Evolutionary conservation across 2,888 invertebrate species (phyloP).

Genomic region (Strigamia maritima): DNA sequence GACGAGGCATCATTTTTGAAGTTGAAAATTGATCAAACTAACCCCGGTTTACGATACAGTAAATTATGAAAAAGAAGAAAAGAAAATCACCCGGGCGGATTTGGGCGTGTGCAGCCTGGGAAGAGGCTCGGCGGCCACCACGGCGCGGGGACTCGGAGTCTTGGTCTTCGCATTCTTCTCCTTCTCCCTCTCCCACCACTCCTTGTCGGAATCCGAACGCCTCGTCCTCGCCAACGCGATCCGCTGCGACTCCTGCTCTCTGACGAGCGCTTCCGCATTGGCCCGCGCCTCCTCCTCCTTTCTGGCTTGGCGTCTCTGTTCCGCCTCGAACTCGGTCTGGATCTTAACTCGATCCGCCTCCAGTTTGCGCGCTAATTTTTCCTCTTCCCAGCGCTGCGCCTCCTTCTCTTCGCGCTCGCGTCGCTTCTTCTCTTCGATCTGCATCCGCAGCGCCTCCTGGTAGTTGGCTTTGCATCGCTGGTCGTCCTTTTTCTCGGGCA

Average conservation of each 20-base stretch:
- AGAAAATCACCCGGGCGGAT: too few relatives aligned
- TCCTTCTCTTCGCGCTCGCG: conserved; percentile 41
- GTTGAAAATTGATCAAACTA: too few relatives aligned
- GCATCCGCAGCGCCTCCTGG: conserved; percentile 38
- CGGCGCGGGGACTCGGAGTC: background rate
- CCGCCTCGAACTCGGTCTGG: conserved; percentile 40
- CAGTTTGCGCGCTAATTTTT: conserved; percentile 30
- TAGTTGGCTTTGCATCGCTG: background rate
- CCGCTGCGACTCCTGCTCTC: conserved; percentile 35
- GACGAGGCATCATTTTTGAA: too few relatives aligned
- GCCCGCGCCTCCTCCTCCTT: conserved; percentile 40
- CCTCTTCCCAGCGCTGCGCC: conserved; percentile 39
- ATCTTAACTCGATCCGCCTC: conserved; percentile 40
- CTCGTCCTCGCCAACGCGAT: conserved; percentile 21
- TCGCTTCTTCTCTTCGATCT: conserved; percentile 41
- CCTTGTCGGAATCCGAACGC: conserved; percentile 22
- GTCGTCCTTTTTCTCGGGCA: conserved; percentile 14
- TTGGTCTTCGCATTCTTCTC: background rate
- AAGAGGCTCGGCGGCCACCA: too few relatives aligned
- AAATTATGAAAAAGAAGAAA: too few relatives aligned
- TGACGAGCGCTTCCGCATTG: background rate
- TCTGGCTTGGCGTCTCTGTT: conserved; percentile 35
- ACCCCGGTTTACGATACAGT: too few relatives aligned
- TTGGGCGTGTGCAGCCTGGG: too few relatives aligned
- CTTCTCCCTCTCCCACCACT: conserved; percentile 35